A percentile compares a stretch with the other conserved stretches of the same genome.
Evolutionary conservation across 2,888 invertebrate species (phyloP).

Genomic region (Drosophila koepferae): DNA sequence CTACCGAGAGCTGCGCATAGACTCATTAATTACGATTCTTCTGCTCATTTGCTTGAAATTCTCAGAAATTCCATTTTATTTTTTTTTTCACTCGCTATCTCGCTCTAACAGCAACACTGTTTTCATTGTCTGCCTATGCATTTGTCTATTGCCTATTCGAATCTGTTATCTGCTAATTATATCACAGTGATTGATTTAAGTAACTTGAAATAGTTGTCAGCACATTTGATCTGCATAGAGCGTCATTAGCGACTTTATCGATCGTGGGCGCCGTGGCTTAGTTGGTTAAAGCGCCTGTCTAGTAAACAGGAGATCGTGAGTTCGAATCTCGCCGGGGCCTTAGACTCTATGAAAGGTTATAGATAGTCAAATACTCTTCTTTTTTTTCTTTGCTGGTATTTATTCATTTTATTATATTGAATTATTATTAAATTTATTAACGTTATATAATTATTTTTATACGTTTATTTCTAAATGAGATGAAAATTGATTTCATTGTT

Average conservation of each 20-base stretch:
- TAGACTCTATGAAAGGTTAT: not conserved
- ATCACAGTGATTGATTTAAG: constrained; percentile 16
- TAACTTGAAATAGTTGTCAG: not conserved
- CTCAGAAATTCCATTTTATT: constrained; percentile 7
- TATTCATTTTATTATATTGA: not conserved
- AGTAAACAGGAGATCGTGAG: constrained; percentile 85
- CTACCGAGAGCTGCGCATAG: constrained; percentile 1
- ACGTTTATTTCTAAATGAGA: too few species aligned
- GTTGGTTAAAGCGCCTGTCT: constrained; percentile 86
- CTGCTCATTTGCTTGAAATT: constrained; percentile 5
- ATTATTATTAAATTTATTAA: too few species aligned
- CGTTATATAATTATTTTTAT: too few species aligned
- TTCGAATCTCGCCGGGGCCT: constrained; percentile 85
- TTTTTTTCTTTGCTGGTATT: too few species aligned
- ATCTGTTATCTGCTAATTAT: constrained; percentile 25
- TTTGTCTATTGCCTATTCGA: not conserved
- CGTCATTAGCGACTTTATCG: rapidly evolving
- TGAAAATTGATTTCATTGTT: too few species aligned
- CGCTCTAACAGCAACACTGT: constrained; percentile 9
- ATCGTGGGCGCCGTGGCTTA: constrained; percentile 84
- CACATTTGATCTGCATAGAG: constrained; percentile 25
- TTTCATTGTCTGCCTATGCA: constrained; percentile 7
- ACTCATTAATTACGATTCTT: constrained; percentile 6
- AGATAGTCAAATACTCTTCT: not conserved
- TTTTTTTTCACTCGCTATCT: constrained; percentile 4